A percentile compares a stretch with the other conserved stretches of the same genome.
These are phyloP conservation scores for Apamea sordens DNA, from an alignment of 2,888 invertebrate species.

Conservation along the genomic window DNA sequence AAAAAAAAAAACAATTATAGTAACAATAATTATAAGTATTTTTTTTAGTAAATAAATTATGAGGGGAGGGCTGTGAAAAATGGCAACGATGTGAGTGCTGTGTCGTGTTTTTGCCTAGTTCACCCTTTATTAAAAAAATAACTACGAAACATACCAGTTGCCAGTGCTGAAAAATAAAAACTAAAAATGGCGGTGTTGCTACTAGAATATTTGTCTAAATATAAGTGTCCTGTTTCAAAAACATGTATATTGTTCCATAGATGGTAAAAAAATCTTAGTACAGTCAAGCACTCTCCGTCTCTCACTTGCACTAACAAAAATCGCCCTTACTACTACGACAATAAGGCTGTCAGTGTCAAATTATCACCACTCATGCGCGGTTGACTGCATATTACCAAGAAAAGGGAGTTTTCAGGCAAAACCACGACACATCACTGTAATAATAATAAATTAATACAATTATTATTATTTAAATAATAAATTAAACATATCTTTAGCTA, in stretches of 20 bases:
- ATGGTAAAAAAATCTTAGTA: background rate
- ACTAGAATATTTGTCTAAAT: constrained; percentile 13
- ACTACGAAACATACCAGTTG: background rate
- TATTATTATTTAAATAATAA: constrained; percentile 52
- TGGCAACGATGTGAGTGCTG: constrained; percentile 55
- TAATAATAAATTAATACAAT: constrained; percentile 63
- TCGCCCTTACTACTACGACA: background rate
- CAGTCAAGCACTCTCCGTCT: background rate
- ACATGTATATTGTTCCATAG: background rate
- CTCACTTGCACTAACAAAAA: no score
- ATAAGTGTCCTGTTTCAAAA: constrained; percentile 1
- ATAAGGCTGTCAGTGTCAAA: background rate
- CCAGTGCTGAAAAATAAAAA: background rate
- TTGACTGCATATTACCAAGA: background rate
- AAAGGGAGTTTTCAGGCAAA: background rate
- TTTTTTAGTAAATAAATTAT: constrained; percentile 65
- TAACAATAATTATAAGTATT: constrained; percentile 59
- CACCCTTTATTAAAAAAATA: constrained; percentile 5
- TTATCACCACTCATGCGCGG: background rate
- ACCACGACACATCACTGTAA: constrained; percentile 42
- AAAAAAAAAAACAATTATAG: constrained; percentile 61
- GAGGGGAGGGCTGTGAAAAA: constrained; percentile 57
- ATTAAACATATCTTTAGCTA: constrained; percentile 61
- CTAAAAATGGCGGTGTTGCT: background rate
- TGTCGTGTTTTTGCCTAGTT: constrained; percentile 27